phyloP scores from a whole-genome alignment of 2,113 vertebrate genomes.

The Hirundichthys speculiger region DNA sequence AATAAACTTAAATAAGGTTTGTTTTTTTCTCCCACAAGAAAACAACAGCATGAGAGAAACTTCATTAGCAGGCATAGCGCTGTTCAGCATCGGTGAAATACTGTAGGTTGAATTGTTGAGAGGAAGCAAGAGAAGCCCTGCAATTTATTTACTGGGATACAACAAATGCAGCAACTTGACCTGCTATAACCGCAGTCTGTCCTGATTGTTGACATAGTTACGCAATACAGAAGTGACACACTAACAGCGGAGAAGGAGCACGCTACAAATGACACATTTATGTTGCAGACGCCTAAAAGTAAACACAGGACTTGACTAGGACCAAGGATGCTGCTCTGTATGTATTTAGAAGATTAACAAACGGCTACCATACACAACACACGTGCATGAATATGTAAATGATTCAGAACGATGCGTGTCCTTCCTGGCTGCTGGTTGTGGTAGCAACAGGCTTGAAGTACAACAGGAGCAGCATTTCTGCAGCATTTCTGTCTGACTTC shows the following conservation, averaged over 20 bases:
- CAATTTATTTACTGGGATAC: conserved; percentile 25
- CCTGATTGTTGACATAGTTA: conserved; percentile 23
- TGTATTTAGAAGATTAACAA: not conserved
- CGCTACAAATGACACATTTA: not conserved
- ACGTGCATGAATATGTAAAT: not conserved
- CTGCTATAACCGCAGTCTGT: conserved; percentile 43
- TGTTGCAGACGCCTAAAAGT: not conserved
- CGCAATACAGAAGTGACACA: conserved; percentile 52
- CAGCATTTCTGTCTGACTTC: conserved; percentile 11
- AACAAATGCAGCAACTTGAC: conserved; percentile 40
- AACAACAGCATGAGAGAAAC: not conserved
- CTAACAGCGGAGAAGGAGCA: conserved; percentile 11
- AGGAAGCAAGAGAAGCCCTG: not conserved
- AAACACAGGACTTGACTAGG: not conserved
- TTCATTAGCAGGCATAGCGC: not conserved
- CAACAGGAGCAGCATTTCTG: conserved; percentile 12
- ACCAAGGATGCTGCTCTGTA: not conserved
- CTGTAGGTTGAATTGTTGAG: too few relatives aligned
- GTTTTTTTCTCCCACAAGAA: too few relatives aligned
- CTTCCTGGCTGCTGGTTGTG: not conserved
- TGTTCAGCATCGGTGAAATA: not conserved
- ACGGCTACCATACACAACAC: not conserved
- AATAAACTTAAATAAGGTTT: too few relatives aligned
- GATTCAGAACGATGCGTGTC: not conserved
- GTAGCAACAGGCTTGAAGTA: not conserved